Evolutionary conservation across 2,113 vertebrate genomes (phyloP), one percentile per base, ranked within the genome.

Genomic region (Macroglossus sobrinus): DNA sequence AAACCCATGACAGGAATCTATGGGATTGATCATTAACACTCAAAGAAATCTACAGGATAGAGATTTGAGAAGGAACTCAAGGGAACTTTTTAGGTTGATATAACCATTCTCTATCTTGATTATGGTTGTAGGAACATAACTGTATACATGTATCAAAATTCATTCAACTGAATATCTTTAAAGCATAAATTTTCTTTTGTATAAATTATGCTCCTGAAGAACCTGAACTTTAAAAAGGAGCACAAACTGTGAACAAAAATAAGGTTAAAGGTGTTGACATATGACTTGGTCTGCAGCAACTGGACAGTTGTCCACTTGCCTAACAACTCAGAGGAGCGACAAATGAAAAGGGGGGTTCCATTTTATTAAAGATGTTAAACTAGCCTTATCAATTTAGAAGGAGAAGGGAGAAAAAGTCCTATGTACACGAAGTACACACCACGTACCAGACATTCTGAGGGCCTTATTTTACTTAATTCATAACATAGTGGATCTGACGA

Each of bases 51-150:
- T 16, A 35, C 33, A 24, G 24, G 28, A 71, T 64, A 81, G 16
- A 92, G 9, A 47, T 47, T 53, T 84, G 43, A 40, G n/a, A 80
- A 88, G 30, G 35, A 7, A 63, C 28, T 43, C n/a, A 35, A 21
- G 75, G 26, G 26, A 96, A 79, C 1, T 15, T 33, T 59, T 4
- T 18, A 13, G 10, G 6, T n/a, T 30, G 40, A 84, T 30, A 10
- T 87, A 96, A 30, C 84, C 76, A 30, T 68, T 94, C 78, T 86
- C 28, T 72, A 21, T 79, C 45, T 76, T 91, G 47, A 85, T 80
- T 69, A 24, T 15, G 7, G 40, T 69, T 19, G 15, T 50, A 35
- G 72, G 21, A 85, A 86, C 33, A 61, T 33, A 30, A 66, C 50
- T 89, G 4, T 55, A 33, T 47, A 43, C 5, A 35, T 10, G 30